Percentiles rank a stretch among this genome's conserved stretches.
Evolutionary conservation across 2,113 vertebrate genomes (phyloP).

Genomic region (Protobothrops flavoviridis): DNA sequence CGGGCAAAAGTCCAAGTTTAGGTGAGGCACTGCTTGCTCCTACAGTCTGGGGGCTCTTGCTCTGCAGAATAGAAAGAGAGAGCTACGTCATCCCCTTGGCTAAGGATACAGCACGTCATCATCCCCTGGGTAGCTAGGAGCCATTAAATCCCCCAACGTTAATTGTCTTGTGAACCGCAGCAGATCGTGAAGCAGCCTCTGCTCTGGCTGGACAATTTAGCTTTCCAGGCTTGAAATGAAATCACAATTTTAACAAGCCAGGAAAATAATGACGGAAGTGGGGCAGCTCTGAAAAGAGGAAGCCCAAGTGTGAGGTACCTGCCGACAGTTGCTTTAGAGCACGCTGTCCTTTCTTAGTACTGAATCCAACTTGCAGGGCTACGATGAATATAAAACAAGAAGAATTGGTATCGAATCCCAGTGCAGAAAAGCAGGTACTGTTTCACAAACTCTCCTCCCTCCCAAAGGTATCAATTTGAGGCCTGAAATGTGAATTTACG

Average conservation of each 20-base stretch:
- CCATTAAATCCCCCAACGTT: too few species aligned
- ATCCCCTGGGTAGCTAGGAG: background rate
- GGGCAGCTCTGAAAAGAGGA: too few species aligned
- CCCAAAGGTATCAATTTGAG: background rate
- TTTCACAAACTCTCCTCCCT: background rate
- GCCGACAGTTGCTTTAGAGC: background rate
- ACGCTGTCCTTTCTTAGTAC: background rate
- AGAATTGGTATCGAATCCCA: background rate
- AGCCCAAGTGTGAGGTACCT: background rate
- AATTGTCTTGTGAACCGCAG: too few species aligned
- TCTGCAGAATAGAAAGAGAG: conserved; percentile 56
- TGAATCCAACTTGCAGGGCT: background rate
- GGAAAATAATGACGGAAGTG: background rate
- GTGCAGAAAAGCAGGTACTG: too few species aligned
- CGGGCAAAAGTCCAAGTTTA: conserved; percentile 73
- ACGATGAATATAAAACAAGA: background rate
- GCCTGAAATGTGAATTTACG: background rate
- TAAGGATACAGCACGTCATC: background rate
- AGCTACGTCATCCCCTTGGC: background rate
- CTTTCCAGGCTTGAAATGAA: background rate
- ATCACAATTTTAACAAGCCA: background rate
- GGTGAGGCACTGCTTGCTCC: conserved; percentile 30
- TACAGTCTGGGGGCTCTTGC: conserved; percentile 62
- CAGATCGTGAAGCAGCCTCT: background rate
- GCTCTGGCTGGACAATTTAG: background rate